These are phyloP conservation scores for Arge pagana DNA, from an alignment of 2,888 invertebrate species.

Conservation along the genomic window DNA sequence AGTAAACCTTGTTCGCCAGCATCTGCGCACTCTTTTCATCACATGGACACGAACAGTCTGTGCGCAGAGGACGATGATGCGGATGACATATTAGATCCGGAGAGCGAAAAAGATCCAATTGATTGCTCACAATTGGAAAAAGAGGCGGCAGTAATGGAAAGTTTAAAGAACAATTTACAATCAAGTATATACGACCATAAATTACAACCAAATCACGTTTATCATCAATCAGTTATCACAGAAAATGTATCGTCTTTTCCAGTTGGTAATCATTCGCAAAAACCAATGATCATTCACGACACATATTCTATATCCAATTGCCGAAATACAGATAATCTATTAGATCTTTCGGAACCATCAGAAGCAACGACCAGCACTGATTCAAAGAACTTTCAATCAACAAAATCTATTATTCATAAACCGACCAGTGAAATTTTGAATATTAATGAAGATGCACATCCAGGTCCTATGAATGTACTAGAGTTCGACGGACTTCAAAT, in stretches of 20 bases:
- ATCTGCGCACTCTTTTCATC: slow-evolving; percentile 44
- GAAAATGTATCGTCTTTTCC: slow-evolving; percentile 44
- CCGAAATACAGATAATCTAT: slow-evolving; percentile 35
- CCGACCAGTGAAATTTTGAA: slow-evolving; percentile 52
- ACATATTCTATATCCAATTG: slow-evolving; percentile 35
- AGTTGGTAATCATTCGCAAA: slow-evolving; percentile 42
- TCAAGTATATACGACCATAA: too few species aligned
- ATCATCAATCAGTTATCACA: slow-evolving; percentile 45
- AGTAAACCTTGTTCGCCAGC: slow-evolving; percentile 56
- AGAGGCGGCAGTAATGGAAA: slow-evolving; percentile 31
- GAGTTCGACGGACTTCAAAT: slow-evolving; percentile 61
- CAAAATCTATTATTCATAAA: slow-evolving; percentile 46
- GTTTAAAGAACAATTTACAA: slow-evolving; percentile 12
- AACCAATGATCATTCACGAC: slow-evolving; percentile 39
- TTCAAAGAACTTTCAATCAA: slow-evolving; percentile 45
- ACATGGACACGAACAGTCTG: slow-evolving; percentile 42
- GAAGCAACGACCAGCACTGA: slow-evolving; percentile 49
- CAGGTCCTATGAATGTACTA: slow-evolving; percentile 58
- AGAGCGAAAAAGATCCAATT: slow-evolving; percentile 41
- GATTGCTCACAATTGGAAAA: slow-evolving; percentile 39
- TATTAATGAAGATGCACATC: slow-evolving; percentile 55
- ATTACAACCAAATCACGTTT: slow-evolving; percentile 26
- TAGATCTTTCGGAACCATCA: slow-evolving; percentile 43
- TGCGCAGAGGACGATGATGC: slow-evolving; percentile 35
- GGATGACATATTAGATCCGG: slow-evolving; percentile 36